These are phyloP conservation scores for Phyllostomus discolor DNA, from an alignment of 2,113 vertebrate species.

Conservation along the genomic window DNA sequence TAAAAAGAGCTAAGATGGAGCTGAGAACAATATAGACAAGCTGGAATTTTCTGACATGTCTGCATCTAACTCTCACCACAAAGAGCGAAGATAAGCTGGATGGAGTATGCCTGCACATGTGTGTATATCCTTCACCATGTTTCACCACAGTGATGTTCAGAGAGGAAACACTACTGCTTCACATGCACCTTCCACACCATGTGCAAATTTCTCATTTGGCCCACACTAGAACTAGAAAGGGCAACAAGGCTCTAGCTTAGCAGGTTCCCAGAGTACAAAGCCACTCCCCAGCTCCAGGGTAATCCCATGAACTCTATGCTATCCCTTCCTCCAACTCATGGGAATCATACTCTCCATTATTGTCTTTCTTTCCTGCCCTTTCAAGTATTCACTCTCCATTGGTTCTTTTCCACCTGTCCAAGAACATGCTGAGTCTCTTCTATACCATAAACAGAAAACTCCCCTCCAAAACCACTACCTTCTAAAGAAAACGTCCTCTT, in stretches of 20 bases:
- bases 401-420: background rate
- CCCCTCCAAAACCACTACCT: background rate
- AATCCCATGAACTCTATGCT: background rate
- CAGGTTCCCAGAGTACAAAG: background rate
- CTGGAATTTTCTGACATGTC: background rate
- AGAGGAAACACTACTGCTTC: background rate
- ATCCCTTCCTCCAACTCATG: background rate
- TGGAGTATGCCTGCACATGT: background rate
- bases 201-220: background rate
- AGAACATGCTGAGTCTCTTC: background rate
- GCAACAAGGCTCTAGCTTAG: background rate
- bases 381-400: background rate
- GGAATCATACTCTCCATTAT: background rate
- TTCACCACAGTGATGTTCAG: background rate
- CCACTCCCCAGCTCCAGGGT: background rate
- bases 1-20: background rate
- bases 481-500: background rate
- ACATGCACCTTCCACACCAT: background rate
- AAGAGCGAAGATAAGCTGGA: background rate
- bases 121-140: background rate
- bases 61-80: background rate
- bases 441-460: background rate
- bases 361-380: background rate
- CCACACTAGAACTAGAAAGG: background rate
- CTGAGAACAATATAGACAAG: background rate